Conservation (phyloP, 2,797 vertebrate genomes). For the Chaetodon trifasciatus region DNA sequence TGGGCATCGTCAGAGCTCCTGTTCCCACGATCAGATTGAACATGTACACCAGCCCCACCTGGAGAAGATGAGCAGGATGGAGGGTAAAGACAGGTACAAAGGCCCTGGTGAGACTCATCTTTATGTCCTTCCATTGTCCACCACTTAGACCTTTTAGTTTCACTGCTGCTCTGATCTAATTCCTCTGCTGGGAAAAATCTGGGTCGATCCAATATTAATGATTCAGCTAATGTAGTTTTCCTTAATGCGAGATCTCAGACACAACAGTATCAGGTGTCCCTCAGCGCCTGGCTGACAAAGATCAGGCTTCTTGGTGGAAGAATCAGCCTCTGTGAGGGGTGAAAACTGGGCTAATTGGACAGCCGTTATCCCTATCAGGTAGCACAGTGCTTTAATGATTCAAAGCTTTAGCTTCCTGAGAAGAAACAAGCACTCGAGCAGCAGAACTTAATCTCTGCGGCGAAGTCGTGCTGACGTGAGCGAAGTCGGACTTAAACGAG, state of each 20-base stretch:
- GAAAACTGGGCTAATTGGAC: background rate
- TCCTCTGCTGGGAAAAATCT: background rate
- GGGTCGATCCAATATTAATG: constrained; percentile 7
- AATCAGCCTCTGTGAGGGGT: background rate
- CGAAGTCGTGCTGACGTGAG: constrained; percentile 53
- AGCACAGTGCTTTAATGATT: constrained; percentile 60
- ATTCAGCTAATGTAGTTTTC: background rate
- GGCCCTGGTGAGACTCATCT: background rate
- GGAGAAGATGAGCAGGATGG: constrained; percentile 11
- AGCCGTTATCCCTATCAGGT: constrained; percentile 24
- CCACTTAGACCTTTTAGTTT: background rate
- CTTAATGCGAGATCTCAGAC: background rate
- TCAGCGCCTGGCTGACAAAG: background rate
- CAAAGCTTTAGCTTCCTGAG: constrained; percentile 39
- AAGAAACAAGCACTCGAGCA: constrained; percentile 31
- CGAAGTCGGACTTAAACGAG: constrained; percentile 15
- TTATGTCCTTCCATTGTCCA: no score
- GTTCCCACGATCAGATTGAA: constrained; percentile 99
- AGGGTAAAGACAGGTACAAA: background rate
- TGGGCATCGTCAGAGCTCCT: constrained; percentile 97
- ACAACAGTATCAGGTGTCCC: background rate
- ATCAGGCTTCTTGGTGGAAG: background rate
- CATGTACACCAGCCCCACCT: constrained; percentile 99
- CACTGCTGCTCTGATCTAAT: background rate
- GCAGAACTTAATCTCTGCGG: constrained; percentile 26